phyloP scores from a whole-genome alignment of 2,113 vertebrate genomes.

The Trachemys scripta region DNA sequence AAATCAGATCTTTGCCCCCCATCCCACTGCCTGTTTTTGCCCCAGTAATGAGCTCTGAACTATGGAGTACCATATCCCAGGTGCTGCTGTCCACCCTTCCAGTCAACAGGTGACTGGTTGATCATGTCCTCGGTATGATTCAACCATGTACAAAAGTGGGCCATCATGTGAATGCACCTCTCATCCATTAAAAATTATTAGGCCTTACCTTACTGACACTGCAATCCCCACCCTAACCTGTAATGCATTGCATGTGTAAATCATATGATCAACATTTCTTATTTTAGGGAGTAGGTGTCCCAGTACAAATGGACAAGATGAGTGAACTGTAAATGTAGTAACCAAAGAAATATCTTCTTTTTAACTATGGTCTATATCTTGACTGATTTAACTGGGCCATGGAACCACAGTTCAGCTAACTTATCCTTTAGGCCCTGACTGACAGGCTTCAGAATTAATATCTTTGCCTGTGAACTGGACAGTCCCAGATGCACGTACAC shows the following conservation, averaged over 20 bases:
- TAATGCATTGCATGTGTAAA: neutral
- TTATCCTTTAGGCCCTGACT: neutral
- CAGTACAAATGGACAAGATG: neutral
- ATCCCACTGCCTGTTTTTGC: neutral
- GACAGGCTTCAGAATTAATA: constrained; percentile 13
- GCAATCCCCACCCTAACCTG: neutral
- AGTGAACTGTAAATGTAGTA: neutral
- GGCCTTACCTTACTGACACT: neutral
- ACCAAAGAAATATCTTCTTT: neutral
- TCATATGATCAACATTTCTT: neutral
- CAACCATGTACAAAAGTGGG: neutral
- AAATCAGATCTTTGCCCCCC: neutral
- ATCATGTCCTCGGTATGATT: neutral
- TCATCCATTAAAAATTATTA: neutral
- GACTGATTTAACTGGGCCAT: neutral
- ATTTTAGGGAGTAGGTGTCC: neutral
- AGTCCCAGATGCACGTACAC: neutral
- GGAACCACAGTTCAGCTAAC: neutral
- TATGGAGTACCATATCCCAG: neutral
- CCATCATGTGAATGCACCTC: neutral
- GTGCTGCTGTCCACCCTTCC: neutral
- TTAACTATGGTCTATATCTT: neutral
- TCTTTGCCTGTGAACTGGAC: neutral
- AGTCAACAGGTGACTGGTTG: neutral
- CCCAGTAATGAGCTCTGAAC: neutral